A percentile compares a stretch with the other conserved stretches of the same genome.
phyloP scores from a whole-genome alignment of 2,113 vertebrate species.

The Brachyistius frenatus region DNA sequence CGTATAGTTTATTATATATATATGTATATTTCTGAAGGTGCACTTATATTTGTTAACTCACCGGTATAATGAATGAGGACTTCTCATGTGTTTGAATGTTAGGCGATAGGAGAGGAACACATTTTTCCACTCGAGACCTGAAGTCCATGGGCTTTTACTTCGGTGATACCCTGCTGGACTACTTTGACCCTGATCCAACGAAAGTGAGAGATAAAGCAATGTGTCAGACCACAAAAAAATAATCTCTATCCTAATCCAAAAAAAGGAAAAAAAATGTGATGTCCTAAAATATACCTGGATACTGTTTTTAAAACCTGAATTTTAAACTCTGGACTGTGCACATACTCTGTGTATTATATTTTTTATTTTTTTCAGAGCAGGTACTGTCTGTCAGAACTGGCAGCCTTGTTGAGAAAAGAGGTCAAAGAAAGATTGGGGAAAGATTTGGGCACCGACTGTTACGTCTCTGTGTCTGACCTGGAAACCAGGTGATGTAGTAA shows the following conservation, averaged over 20 bases:
- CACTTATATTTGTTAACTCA: not conserved
- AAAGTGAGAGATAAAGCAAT: slow-evolving; percentile 84
- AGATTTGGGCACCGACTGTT: slow-evolving; percentile 70
- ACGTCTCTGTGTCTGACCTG: slow-evolving; percentile 87
- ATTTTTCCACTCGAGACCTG: slow-evolving; percentile 90
- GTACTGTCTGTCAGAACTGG: slow-evolving; percentile 82
- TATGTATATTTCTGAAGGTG: not conserved
- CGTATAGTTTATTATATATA: slow-evolving; percentile 21
- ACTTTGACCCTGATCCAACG: slow-evolving; percentile 88
- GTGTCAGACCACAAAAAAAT: not conserved
- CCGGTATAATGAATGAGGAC: not conserved
- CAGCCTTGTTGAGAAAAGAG: slow-evolving; percentile 73
- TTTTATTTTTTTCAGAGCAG: slow-evolving; percentile 54
- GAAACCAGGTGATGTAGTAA: slow-evolving; percentile 88
- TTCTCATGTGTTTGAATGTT: slow-evolving; percentile 14
- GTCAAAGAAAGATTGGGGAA: slow-evolving; percentile 79
- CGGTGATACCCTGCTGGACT: slow-evolving; percentile 94
- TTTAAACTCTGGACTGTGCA: not conserved
- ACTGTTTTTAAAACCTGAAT: not conserved
- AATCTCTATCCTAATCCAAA: not conserved
- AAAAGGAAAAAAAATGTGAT: not conserved
- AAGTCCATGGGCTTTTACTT: slow-evolving; percentile 89
- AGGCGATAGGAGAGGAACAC: slow-evolving; percentile 88
- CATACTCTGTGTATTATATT: not conserved
- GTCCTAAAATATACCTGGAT: not conserved